phyloP scores from a whole-genome alignment of 2,797 vertebrate species.

The Alauda arvensis region DNA sequence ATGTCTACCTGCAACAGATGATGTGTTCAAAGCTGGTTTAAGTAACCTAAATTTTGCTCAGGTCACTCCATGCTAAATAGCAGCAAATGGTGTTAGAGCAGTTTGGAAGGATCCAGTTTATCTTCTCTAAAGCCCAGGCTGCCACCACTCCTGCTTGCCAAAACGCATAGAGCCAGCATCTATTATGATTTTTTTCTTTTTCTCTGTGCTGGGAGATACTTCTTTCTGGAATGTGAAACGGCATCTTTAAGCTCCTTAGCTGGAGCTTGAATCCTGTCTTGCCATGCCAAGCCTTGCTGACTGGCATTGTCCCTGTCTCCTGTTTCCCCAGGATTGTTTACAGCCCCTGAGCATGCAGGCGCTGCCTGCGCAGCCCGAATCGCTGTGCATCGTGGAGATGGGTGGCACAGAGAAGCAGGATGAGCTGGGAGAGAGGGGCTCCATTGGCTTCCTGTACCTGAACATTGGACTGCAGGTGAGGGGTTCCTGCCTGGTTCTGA shows the following conservation, averaged over 20 bases:
- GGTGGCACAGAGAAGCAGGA: slow-evolving; percentile 96
- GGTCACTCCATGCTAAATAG: background rate
- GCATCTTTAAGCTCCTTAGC: background rate
- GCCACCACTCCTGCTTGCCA: background rate
- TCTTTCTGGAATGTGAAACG: background rate
- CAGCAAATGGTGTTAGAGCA: background rate
- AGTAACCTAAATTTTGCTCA: background rate
- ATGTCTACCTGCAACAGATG: background rate
- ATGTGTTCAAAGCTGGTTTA: background rate
- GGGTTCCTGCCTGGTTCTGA: background rate
- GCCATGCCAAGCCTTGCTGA: background rate
- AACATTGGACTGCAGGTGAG: slow-evolving; percentile 97
- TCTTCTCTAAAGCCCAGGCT: background rate
- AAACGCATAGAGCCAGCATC: background rate
- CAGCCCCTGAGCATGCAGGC: slow-evolving; percentile 98
- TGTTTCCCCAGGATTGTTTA: slow-evolving; percentile 85
- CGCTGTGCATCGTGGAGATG: slow-evolving; percentile 97
- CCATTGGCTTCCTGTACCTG: slow-evolving; percentile 94
- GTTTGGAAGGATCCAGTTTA: background rate
- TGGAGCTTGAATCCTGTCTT: background rate
- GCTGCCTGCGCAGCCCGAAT: slow-evolving; percentile 93
- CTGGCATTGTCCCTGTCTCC: background rate
- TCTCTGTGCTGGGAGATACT: background rate
- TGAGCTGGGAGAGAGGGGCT: slow-evolving; percentile 92
- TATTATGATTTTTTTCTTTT: background rate